phyloP scores from a whole-genome alignment of 2,797 vertebrate genomes.

The Sarcoramphus papa region DNA sequence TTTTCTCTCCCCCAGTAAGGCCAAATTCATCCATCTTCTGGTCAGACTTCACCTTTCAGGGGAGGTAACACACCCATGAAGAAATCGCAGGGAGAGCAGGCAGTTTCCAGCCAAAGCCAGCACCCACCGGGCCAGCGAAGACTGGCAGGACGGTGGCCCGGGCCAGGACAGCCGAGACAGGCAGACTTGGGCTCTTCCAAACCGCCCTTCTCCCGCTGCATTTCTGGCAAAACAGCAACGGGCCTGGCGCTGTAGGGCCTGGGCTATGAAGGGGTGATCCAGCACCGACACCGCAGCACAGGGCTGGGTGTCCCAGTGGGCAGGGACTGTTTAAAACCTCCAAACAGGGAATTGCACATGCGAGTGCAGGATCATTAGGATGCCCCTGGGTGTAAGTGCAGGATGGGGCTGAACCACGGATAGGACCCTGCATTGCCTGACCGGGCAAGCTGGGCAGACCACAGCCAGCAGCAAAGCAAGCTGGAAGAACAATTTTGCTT shows the following conservation, averaged over 20 bases:
- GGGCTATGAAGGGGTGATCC: neutral
- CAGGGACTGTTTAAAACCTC: neutral
- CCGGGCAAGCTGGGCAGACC: neutral
- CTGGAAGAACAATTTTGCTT: neutral
- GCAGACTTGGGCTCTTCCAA: neutral
- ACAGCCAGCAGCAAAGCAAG: neutral
- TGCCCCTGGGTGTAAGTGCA: too few species aligned
- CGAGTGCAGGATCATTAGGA: fast-evolving
- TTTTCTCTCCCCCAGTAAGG: neutral
- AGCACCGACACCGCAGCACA: neutral
- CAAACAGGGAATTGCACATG: fast-evolving
- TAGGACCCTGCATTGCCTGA: fast-evolving
- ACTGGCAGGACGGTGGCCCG: fast-evolving
- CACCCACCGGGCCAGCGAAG: fast-evolving
- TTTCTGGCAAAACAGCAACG: fast-evolving
- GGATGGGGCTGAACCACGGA: neutral
- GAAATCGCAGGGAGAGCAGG: neutral
- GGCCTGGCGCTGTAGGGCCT: neutral
- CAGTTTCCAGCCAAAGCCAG: neutral
- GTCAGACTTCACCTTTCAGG: neutral
- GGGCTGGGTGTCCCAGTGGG: fast-evolving
- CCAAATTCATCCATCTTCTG: neutral
- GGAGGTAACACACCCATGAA: neutral
- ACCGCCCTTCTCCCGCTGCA: neutral
- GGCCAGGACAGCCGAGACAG: neutral